phyloP scores from a whole-genome alignment of 2,797 vertebrate species.

The Valencia hispanica region DNA sequence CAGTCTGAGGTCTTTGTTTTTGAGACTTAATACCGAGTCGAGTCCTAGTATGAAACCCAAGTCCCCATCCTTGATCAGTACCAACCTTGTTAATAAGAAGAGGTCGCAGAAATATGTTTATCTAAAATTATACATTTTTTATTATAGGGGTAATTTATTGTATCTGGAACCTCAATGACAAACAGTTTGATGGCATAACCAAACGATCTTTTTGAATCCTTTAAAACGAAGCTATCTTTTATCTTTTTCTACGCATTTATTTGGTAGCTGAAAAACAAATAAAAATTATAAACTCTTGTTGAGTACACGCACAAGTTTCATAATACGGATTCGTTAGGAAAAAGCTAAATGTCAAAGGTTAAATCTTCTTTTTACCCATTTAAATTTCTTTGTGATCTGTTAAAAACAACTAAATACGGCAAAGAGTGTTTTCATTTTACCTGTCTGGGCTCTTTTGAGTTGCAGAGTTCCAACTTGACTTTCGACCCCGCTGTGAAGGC shows the following conservation, averaged over 20 bases:
- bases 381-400: background rate
- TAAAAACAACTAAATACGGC: background rate
- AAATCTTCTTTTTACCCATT: background rate
- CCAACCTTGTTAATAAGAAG: background rate
- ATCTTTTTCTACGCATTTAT: background rate
- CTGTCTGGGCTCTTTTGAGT: constrained; percentile 93
- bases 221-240: background rate
- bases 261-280: background rate
- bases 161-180: background rate
- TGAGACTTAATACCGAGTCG: too few species aligned
- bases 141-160: background rate
- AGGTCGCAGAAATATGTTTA: background rate
- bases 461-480: constrained; percentile 90
- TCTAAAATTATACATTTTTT: background rate
- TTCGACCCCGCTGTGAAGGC: constrained; percentile 90
- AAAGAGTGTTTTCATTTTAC: constrained; percentile 67
- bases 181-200: background rate
- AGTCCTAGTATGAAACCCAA: background rate
- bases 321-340: background rate
- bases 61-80: background rate
- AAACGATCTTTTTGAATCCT: background rate
- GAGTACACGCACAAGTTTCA: background rate
- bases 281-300: background rate
- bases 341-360: too few species aligned
- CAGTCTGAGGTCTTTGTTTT: background rate